Conservation (phyloP, 2,888 invertebrate species). For the Nephrotoma guestfalica region DNA sequence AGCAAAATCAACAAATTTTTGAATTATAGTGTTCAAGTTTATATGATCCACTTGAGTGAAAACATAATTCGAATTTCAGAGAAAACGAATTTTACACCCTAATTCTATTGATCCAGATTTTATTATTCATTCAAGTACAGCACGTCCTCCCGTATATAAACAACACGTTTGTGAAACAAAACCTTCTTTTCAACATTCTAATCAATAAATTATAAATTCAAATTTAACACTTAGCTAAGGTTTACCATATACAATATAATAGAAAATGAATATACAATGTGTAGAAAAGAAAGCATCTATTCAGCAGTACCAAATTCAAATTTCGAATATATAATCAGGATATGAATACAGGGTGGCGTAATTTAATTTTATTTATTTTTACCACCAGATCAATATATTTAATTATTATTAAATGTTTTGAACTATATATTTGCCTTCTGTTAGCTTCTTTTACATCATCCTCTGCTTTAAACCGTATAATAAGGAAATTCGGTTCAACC, state of each 20-base stretch:
- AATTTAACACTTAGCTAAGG: background rate
- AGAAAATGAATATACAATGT: too few species aligned
- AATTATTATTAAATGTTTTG: too few species aligned
- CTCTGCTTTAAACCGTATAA: background rate
- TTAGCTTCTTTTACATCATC: too few species aligned
- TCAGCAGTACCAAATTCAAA: background rate
- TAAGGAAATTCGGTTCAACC: background rate
- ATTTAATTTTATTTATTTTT: background rate
- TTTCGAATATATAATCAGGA: background rate
- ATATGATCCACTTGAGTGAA: background rate
- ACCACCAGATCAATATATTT: too few species aligned
- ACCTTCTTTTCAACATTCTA: background rate
- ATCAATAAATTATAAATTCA: background rate
- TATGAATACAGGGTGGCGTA: too few species aligned
- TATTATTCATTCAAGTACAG: background rate
- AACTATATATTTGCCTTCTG: too few species aligned
- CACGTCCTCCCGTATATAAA: background rate
- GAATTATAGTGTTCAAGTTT: background rate
- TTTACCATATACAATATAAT: background rate
- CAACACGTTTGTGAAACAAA: background rate
- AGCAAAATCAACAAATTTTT: background rate
- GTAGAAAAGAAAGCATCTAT: background rate
- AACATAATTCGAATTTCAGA: background rate
- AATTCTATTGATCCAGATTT: background rate
- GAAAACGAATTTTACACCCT: background rate